Evolutionary conservation across 2,113 vertebrate genomes (phyloP), one percentile per base, ranked within the genome.

Genomic region (Salvator merianae): DNA sequence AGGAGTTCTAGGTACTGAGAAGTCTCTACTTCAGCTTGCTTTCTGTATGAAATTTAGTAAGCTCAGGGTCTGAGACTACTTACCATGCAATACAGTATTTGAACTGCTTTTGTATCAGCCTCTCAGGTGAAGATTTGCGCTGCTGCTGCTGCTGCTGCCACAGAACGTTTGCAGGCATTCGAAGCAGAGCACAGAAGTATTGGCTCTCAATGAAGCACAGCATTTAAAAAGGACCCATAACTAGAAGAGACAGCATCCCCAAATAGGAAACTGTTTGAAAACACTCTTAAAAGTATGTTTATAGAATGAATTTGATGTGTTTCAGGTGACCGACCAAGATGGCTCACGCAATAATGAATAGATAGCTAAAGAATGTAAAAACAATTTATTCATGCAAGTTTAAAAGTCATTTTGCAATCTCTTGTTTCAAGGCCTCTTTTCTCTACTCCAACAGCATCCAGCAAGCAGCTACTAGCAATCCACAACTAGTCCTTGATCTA

Each of bases 331-430:
- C 90, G 28, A 70, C 68, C 74, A 0, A 3, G 0, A 0, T 4
- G 28, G 55, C 1, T 38, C 24, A 73, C 14, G 59, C 50, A 34
- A 34, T 66, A 87, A 84, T 82, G 43, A 0, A 1, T 74, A 66
- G 87, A 88, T 73, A 77, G 90, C 4, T n/a, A 83, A 89, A 88
- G 34, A 83, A 87, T 81, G 43, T 84, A 81, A 86, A 91, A 86
- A 47, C 8, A 53, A 74, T 53, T 36, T 63, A 70, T 85, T 43
- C 22, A 74, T 83, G 12, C 78, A 88, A 90, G 75, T 77, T 85
- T 76, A 88, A 90, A 87, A 43, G 88, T 75, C 84, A 76, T 81
- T 83, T 59, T 79, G 50, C 13, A 76, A 89, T 78, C 34, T 85
- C 86, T 9, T 36, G n/a, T 40, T 36, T n/a, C 34, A 38, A 79